These are phyloP conservation scores for Tuberolachnus salignus DNA, from an alignment of 2,888 invertebrate genomes.

Conservation along the genomic window DNA sequence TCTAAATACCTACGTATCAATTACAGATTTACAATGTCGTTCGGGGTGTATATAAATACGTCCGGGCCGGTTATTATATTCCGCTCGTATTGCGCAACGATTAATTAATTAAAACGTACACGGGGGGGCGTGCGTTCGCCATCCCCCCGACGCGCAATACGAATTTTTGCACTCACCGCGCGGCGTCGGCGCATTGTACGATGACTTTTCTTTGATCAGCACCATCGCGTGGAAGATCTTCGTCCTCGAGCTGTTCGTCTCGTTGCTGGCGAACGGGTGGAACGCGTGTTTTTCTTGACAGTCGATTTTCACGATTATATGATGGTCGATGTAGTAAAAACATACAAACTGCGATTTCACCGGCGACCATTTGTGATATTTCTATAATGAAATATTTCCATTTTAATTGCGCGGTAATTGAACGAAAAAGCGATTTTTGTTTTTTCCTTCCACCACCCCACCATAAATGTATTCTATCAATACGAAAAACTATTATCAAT, in stretches of 20 bases:
- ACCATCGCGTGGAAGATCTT: conserved; percentile 62
- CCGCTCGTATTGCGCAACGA: not conserved
- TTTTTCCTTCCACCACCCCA: no score
- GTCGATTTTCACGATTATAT: conserved; percentile 73
- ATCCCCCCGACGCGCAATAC: no score
- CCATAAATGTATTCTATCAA: no score
- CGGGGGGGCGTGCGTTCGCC: no score
- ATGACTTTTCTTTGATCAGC: conserved; percentile 46
- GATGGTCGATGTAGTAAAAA: conserved; percentile 70
- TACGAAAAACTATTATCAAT: no score
- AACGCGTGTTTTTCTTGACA: conserved; percentile 78
- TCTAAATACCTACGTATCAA: no score
- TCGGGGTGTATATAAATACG: no score
- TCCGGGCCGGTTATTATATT: no score
- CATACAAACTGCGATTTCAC: conserved; percentile 70
- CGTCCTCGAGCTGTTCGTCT: conserved; percentile 75
- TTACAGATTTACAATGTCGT: no score
- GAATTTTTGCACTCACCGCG: conserved; percentile 15
- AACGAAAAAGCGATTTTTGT: no score
- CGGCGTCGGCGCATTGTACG: conserved; percentile 2
- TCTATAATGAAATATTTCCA: conserved; percentile 63
- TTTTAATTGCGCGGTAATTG: no score
- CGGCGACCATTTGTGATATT: conserved; percentile 75
- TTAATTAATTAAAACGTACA: not conserved
- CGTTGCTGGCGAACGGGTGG: conserved; percentile 75